These are phyloP conservation scores for Crotalus helleri DNA, from an alignment of 2,113 vertebrate genomes.

Conservation along the genomic window DNA sequence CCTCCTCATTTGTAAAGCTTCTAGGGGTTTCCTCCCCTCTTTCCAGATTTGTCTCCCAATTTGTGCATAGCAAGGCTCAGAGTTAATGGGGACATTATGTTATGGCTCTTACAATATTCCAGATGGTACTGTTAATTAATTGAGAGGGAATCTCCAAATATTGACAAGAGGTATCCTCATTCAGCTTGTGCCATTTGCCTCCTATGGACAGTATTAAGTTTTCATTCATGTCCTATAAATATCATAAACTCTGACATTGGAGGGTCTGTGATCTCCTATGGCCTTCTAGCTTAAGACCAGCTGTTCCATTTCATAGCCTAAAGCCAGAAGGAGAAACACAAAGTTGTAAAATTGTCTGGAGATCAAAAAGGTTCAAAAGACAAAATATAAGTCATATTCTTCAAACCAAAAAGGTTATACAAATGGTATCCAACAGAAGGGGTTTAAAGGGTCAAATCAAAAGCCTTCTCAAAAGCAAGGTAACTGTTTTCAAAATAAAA, in stretches of 20 bases:
- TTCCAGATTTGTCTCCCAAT: background rate
- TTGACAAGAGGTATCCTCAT: background rate
- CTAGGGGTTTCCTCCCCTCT: background rate
- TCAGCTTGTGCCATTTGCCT: background rate
- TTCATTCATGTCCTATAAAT: background rate
- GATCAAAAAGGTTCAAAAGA: background rate
- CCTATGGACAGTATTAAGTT: background rate
- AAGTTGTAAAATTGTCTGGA: background rate
- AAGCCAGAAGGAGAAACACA: background rate
- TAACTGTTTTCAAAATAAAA: background rate
- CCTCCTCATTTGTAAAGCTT: accelerated
- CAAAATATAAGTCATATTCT: background rate
- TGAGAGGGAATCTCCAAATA: background rate
- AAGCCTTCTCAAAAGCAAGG: background rate
- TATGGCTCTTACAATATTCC: background rate
- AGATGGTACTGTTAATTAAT: background rate
- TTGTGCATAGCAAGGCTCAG: background rate
- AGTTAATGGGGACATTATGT: background rate
- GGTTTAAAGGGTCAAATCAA: background rate
- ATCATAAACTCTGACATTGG: background rate
- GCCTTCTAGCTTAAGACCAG: background rate
- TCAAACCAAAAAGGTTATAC: background rate
- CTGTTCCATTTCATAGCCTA: background rate
- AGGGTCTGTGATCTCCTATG: background rate
- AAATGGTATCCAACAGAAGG: background rate